phyloP scores from a whole-genome alignment of 2,888 invertebrate genomes.

The Lithophane ornitopus region DNA sequence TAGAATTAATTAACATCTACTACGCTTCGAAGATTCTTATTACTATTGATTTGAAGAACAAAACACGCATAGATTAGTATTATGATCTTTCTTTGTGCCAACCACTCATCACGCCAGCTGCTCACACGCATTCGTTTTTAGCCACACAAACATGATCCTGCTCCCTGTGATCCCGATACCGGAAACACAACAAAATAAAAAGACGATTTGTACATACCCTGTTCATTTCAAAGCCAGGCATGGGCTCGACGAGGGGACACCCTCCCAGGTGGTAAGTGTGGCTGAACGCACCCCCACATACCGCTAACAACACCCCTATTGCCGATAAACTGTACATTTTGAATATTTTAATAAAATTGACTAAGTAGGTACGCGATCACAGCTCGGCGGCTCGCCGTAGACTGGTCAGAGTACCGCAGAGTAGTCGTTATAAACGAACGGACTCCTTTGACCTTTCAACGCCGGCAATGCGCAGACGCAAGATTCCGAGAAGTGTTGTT shows the following conservation, averaged over 20 bases:
- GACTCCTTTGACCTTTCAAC: conserved; percentile 64
- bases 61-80: not conserved
- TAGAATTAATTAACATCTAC: conserved; percentile 12
- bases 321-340: conserved; percentile 74
- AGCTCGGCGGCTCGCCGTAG: conserved; percentile 28
- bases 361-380: conserved; percentile 19
- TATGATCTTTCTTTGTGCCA: conserved; percentile 15
- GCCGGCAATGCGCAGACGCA: conserved; percentile 24
- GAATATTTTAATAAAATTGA: conserved; percentile 9
- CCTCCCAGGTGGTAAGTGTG: conserved; percentile 94
- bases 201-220: conserved; percentile 81
- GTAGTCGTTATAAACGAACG: conserved; percentile 59
- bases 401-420: conserved; percentile 46
- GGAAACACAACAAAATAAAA: conserved; percentile 17
- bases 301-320: conserved; percentile 73
- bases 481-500: conserved; percentile 61
- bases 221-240: conserved; percentile 93
- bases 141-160: conserved; percentile 13
- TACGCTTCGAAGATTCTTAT: not conserved
- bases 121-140: conserved; percentile 7
- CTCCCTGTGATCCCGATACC: conserved; percentile 23
- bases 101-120: not conserved
- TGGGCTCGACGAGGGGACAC: conserved; percentile 94
- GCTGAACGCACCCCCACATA: conserved; percentile 80
- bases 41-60: conserved; percentile 7